Conservation (phyloP, 1,140 invertebrate genomes). For the Thaumatotibia leucotreta region DNA sequence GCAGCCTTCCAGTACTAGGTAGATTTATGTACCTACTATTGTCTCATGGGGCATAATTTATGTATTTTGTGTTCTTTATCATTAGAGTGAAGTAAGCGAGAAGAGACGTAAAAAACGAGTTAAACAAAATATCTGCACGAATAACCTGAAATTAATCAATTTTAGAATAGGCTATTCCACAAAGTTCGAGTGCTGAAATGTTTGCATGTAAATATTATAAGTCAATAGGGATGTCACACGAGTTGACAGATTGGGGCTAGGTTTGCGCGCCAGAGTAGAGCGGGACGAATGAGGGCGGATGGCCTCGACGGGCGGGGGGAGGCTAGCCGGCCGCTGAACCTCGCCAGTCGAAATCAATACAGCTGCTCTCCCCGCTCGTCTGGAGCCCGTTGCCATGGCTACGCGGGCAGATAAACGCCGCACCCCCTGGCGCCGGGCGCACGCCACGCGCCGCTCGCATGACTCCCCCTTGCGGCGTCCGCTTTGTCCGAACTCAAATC, state of each 20-base stretch:
- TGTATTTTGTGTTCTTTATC: too few relatives aligned
- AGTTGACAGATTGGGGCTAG: background rate
- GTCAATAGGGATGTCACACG: background rate
- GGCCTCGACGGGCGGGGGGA: constrained; percentile 18
- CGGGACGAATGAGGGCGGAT: background rate
- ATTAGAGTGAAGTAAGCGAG: too few relatives aligned
- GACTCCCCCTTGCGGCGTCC: constrained; percentile 21
- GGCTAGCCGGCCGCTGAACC: constrained; percentile 57
- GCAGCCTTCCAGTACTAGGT: too few relatives aligned
- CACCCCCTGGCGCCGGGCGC: constrained; percentile 11
- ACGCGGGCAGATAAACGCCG: constrained; percentile 36
- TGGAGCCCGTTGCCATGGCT: constrained; percentile 42
- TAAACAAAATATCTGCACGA: too few relatives aligned
- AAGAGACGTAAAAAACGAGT: too few relatives aligned
- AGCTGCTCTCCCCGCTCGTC: constrained; percentile 52
- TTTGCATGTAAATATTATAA: background rate
- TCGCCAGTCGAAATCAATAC: constrained; percentile 63
- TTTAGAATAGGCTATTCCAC: background rate
- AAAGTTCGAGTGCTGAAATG: background rate
- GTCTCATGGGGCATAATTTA: too few relatives aligned
- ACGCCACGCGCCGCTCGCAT: constrained; percentile 10
- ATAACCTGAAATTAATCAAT: too few relatives aligned
- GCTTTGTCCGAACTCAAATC: constrained; percentile 13
- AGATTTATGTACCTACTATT: too few relatives aligned
- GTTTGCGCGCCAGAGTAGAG: background rate